These are phyloP conservation scores for Catonia carolina DNA, from an alignment of 2,888 invertebrate genomes.

Conservation along the genomic window DNA sequence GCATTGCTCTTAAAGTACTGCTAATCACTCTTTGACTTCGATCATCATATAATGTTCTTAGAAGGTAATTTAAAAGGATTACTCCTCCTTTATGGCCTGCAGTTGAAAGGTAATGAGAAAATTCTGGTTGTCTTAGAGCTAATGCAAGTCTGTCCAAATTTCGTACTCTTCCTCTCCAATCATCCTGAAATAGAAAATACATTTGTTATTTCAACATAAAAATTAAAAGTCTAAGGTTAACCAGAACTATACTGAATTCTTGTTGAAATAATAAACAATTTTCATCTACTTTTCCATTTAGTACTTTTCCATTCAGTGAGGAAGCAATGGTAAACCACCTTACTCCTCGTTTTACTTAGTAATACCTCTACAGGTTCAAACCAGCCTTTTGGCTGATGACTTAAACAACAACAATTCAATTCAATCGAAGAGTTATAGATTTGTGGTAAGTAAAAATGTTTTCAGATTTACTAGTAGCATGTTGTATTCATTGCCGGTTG, in stretches of 20 bases:
- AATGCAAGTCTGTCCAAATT: constrained; percentile 53
- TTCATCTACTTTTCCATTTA: not conserved
- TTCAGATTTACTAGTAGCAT: no score
- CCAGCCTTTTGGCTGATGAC: no score
- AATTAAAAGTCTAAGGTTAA: not conserved
- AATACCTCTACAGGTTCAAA: no score
- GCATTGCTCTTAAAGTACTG: constrained; percentile 43
- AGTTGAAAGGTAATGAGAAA: constrained; percentile 41
- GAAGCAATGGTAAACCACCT: no score
- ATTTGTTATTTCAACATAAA: not conserved
- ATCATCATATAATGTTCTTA: constrained; percentile 54
- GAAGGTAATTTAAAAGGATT: constrained; percentile 57
- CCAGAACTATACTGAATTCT: no score
- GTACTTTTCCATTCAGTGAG: no score
- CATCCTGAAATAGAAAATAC: constrained; percentile 44
- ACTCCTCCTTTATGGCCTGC: constrained; percentile 56
- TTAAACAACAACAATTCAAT: no score
- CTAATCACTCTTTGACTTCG: constrained; percentile 47
- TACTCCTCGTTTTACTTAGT: no score
- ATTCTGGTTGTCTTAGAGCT: constrained; percentile 48
- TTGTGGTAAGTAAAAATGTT: no score
- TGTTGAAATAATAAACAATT: not conserved
- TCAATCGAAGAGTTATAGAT: no score
- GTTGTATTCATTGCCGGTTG: no score
- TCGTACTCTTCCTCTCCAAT: constrained; percentile 51